Conservation (phyloP, 1,140 invertebrate genomes). For the Lerema accius region DNA sequence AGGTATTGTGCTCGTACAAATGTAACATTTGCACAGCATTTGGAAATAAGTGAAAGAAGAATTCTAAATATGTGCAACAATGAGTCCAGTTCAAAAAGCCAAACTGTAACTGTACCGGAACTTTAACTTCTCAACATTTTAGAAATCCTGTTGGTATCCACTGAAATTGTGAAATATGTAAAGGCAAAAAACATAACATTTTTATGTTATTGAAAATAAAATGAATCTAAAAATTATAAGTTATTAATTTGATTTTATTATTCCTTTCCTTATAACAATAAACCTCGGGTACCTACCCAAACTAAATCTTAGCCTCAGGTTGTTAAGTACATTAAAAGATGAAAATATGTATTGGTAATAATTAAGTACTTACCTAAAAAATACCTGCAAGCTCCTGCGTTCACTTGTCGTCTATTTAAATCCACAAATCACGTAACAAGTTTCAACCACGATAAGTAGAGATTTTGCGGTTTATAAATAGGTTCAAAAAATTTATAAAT, state of each 20-base stretch:
- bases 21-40: slow-evolving; percentile 66
- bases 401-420: no score
- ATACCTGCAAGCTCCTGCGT: no score
- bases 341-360: no score
- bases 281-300: no score
- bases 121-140: slow-evolving; percentile 67
- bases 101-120: slow-evolving; percentile 73
- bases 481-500: no score
- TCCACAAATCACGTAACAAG: no score
- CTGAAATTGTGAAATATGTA: slow-evolving; percentile 78
- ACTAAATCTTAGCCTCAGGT: no score
- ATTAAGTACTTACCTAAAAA: no score
- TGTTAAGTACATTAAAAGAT: no score
- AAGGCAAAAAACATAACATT: slow-evolving; percentile 83
- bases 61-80: slow-evolving; percentile 61
- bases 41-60: slow-evolving; percentile 81
- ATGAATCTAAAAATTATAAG: slow-evolving; percentile 82
- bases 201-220: slow-evolving; percentile 85
- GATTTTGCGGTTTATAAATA: no score
- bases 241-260: slow-evolving; percentile 41
- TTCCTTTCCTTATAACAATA: background rate
- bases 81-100: slow-evolving; percentile 68
- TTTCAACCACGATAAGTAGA: no score
- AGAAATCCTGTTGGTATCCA: slow-evolving; percentile 71
- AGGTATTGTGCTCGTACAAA: slow-evolving; percentile 73